Conservation (phyloP, 2,113 vertebrate species). For the Eurystomus gularis region DNA sequence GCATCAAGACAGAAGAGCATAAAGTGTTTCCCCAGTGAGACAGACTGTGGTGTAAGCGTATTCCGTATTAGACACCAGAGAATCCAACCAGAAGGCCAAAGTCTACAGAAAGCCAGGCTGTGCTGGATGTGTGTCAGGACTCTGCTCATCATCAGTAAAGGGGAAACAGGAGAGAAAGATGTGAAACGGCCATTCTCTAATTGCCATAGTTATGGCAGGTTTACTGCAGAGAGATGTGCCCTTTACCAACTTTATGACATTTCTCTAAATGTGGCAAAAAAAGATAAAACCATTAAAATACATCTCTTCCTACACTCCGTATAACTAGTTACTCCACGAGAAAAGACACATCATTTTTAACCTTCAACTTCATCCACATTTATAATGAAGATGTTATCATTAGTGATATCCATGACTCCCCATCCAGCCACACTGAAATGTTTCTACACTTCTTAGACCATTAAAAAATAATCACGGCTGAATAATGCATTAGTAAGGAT, state of each 20-base stretch:
- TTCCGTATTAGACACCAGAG: not conserved
- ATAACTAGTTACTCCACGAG: not conserved
- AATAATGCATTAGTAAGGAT: slow-evolving; percentile 25
- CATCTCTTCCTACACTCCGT: not conserved
- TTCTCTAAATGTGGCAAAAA: not conserved
- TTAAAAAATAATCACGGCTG: not conserved
- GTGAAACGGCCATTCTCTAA: not conserved
- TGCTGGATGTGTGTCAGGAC: not conserved
- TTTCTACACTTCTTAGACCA: not conserved
- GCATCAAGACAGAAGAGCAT: not conserved
- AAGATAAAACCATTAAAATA: not conserved
- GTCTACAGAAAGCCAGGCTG: not conserved
- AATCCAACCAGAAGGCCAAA: not conserved
- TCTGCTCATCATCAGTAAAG: not conserved
- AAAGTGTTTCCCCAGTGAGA: not conserved
- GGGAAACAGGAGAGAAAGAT: not conserved
- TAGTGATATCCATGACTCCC: not conserved
- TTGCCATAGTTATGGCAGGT: not conserved
- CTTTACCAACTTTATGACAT: not conserved
- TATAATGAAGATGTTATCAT: not conserved
- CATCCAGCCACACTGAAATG: not conserved
- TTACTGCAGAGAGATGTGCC: not conserved
- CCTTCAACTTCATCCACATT: not conserved
- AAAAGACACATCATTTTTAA: not conserved
- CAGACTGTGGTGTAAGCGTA: not conserved